Conservation (phyloP, 2,113 vertebrate species). For the Rana temporaria region DNA sequence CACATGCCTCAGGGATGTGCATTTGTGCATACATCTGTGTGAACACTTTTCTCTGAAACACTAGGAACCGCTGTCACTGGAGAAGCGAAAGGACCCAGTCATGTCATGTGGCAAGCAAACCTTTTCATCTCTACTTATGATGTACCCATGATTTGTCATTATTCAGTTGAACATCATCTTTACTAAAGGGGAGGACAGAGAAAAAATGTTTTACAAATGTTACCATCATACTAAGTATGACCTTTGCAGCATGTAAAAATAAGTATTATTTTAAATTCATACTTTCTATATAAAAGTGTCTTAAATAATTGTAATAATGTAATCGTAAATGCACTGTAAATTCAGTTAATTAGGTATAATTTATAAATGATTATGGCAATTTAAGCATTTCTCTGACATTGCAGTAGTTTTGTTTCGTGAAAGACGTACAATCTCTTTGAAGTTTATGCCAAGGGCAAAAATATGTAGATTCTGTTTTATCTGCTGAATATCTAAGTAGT, state of each 20-base stretch:
- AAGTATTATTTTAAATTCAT: not conserved
- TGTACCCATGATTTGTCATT: too few species aligned
- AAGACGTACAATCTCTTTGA: conserved; percentile 32
- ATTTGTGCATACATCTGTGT: too few species aligned
- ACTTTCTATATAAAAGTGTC: not conserved
- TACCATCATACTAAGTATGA: not conserved
- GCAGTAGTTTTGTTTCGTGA: conserved; percentile 1
- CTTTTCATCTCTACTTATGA: too few species aligned
- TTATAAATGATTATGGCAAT: conserved; percentile 24
- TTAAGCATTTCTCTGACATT: not conserved
- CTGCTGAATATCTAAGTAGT: conserved; percentile 42
- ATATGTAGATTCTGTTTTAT: conserved; percentile 33
- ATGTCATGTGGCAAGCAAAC: too few species aligned
- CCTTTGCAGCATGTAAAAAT: not conserved
- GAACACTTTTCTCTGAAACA: too few species aligned
- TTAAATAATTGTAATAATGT: conserved; percentile 21
- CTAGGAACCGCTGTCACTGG: too few species aligned
- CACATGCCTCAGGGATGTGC: too few species aligned
- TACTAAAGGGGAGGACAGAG: too few species aligned
- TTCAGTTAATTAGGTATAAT: conserved; percentile 11
- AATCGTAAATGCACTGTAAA: conserved; percentile 15
- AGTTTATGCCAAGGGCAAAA: conserved; percentile 35
- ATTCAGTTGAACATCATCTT: too few species aligned
- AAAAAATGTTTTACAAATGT: too few species aligned
- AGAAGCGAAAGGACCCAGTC: too few species aligned